phyloP scores from a whole-genome alignment of 2,888 invertebrate genomes.

The Patella ulyssiponensis region DNA sequence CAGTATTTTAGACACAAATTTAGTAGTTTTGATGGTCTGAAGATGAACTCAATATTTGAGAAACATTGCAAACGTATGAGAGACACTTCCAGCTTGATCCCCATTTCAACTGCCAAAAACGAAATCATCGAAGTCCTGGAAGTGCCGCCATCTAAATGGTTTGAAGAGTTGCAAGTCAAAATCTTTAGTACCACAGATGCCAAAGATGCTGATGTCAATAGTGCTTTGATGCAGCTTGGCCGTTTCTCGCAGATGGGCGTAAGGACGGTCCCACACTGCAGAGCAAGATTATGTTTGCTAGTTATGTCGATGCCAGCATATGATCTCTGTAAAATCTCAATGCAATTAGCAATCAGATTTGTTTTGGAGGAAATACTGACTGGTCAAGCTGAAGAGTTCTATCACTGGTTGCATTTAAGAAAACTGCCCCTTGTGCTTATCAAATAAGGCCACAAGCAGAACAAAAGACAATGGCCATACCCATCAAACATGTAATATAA shows the following conservation, averaged over 20 bases:
- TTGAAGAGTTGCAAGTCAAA: conserved; percentile 45
- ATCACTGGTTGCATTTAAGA: conserved; percentile 50
- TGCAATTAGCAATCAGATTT: conserved; percentile 54
- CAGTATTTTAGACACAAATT: conserved; percentile 45
- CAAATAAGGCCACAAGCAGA: background rate
- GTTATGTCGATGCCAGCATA: conserved; percentile 60
- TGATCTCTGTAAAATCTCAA: conserved; percentile 49
- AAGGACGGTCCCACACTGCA: conserved; percentile 42
- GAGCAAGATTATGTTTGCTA: conserved; percentile 56
- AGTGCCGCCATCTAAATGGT: conserved; percentile 36
- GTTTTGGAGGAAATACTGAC: conserved; percentile 50
- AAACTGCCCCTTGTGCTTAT: conserved; percentile 47
- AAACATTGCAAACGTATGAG: conserved; percentile 37
- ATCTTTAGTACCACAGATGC: conserved; percentile 28
- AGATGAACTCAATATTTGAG: conserved; percentile 42
- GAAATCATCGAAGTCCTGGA: conserved; percentile 9
- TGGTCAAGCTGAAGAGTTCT: conserved; percentile 41
- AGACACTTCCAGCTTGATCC: conserved; percentile 35
- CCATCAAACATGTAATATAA: no score
- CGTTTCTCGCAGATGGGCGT: conserved; percentile 47
- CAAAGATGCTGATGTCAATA: conserved; percentile 34
- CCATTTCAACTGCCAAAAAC: background rate
- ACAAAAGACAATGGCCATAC: no score
- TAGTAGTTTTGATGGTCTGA: conserved; percentile 34
- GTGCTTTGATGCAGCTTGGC: conserved; percentile 43